phyloP scores from a whole-genome alignment of 2,797 vertebrate species.

The Melanogrammus aeglefinus region DNA sequence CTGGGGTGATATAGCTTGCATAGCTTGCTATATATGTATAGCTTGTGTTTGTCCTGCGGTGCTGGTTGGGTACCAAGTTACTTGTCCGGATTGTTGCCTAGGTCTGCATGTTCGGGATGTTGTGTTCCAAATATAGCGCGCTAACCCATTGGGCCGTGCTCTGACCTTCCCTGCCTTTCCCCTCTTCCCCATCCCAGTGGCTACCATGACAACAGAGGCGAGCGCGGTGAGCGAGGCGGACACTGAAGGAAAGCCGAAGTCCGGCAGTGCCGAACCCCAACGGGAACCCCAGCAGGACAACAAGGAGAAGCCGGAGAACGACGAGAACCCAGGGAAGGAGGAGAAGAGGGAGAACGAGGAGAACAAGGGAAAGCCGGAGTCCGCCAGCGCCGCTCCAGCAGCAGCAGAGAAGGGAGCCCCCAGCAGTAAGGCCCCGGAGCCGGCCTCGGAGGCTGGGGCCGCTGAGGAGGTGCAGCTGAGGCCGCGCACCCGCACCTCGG shows the following conservation, averaged over 20 bases:
- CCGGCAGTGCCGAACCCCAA: conserved; percentile 40
- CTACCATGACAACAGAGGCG: conserved; percentile 78
- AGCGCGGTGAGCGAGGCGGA: conserved; percentile 69
- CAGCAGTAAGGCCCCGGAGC: conserved; percentile 70
- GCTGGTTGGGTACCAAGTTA: too few relatives aligned
- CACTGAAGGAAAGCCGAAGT: conserved; percentile 70
- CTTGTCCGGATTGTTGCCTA: too few relatives aligned
- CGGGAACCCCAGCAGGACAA: conserved; percentile 41
- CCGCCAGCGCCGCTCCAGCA: not conserved
- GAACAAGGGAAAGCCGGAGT: conserved; percentile 54
- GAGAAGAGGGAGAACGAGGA: conserved; percentile 48
- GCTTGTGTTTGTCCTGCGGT: not conserved
- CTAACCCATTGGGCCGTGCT: conserved; percentile 22
- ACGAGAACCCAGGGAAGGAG: conserved; percentile 39
- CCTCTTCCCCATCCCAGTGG: conserved; percentile 59
- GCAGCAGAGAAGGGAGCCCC: conserved; percentile 69
- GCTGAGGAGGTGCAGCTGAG: conserved; percentile 79
- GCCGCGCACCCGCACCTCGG: conserved; percentile 76
- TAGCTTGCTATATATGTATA: too few relatives aligned
- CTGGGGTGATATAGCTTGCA: too few relatives aligned
- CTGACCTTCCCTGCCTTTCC: conserved; percentile 57
- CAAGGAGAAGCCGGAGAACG: conserved; percentile 51
- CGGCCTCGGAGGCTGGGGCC: conserved; percentile 70
- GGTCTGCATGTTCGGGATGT: too few relatives aligned
- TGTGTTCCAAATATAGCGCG: not conserved